These are phyloP conservation scores for Bufotes viridis DNA, from an alignment of 2,797 vertebrate genomes.

Conservation along the genomic window DNA sequence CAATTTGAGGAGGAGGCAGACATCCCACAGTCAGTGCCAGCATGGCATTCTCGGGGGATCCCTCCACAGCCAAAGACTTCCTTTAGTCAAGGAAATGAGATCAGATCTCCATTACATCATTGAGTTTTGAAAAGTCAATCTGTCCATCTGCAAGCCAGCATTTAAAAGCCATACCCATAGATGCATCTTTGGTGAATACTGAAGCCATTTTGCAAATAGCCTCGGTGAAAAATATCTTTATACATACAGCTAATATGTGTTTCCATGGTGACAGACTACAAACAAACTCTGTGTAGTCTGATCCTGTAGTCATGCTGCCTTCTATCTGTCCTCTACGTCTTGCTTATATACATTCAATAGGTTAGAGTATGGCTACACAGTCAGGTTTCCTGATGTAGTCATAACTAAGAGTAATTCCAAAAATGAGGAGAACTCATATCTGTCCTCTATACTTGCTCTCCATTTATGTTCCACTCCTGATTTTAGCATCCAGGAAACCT, in stretches of 20 bases:
- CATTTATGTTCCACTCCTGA: too few species aligned
- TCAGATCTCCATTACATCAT: not conserved
- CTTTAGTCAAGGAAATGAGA: not conserved
- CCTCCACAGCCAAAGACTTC: not conserved
- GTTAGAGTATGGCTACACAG: not conserved
- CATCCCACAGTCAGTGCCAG: conserved; percentile 17
- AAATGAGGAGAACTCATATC: too few species aligned
- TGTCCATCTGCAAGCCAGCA: not conserved
- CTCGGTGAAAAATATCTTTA: not conserved
- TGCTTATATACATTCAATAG: not conserved
- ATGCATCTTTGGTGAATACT: not conserved
- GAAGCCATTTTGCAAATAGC: not conserved
- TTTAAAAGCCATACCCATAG: not conserved
- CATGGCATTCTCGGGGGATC: not conserved
- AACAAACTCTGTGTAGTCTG: not conserved
- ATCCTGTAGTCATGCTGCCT: not conserved
- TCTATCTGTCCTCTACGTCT: not conserved
- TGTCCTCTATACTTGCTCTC: too few species aligned
- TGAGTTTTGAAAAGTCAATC: not conserved
- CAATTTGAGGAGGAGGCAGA: not conserved
- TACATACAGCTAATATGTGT: not conserved
- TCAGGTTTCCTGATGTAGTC: too few species aligned
- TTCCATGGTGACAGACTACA: not conserved
- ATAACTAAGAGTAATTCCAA: too few species aligned
- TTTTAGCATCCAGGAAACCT: too few species aligned